phyloP scores from a whole-genome alignment of 2,113 vertebrate genomes.

The Lycocorax pyrrhopterus region DNA sequence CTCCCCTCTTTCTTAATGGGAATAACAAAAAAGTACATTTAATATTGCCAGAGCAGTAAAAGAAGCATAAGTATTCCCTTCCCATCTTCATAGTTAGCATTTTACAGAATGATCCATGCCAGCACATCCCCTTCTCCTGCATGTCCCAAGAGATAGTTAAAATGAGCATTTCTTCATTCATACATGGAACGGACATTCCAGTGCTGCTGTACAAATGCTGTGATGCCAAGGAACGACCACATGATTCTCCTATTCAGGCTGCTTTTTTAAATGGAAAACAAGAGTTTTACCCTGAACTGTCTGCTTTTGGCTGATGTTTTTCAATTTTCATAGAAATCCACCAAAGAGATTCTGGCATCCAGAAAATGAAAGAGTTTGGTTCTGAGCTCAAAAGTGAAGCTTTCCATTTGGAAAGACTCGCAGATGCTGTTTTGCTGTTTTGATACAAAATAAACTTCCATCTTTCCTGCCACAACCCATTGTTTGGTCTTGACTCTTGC shows the following conservation, averaged over 20 bases:
- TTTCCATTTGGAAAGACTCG: background rate
- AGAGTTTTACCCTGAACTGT: background rate
- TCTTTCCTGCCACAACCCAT: background rate
- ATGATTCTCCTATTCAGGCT: background rate
- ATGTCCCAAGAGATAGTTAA: conserved; percentile 34
- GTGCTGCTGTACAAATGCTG: background rate
- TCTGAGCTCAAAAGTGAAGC: background rate
- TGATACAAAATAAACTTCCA: background rate
- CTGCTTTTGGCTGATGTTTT: background rate
- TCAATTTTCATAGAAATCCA: background rate
- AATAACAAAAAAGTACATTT: background rate
- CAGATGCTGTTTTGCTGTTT: background rate
- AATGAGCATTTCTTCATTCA: conserved; percentile 54
- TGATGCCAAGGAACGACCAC: background rate
- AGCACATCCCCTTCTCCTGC: background rate
- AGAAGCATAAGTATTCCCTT: background rate
- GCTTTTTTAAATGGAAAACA: background rate
- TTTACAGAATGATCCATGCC: conserved; percentile 44
- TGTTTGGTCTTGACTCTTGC: background rate
- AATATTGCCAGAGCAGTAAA: background rate
- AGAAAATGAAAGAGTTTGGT: background rate
- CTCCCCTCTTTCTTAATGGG: background rate
- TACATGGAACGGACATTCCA: conserved; percentile 25
- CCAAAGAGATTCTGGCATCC: background rate
- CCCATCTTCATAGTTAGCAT: background rate